These are phyloP conservation scores for Petrocephalus schoutedeni DNA, from an alignment of 2,797 vertebrate genomes.

Conservation along the genomic window DNA sequence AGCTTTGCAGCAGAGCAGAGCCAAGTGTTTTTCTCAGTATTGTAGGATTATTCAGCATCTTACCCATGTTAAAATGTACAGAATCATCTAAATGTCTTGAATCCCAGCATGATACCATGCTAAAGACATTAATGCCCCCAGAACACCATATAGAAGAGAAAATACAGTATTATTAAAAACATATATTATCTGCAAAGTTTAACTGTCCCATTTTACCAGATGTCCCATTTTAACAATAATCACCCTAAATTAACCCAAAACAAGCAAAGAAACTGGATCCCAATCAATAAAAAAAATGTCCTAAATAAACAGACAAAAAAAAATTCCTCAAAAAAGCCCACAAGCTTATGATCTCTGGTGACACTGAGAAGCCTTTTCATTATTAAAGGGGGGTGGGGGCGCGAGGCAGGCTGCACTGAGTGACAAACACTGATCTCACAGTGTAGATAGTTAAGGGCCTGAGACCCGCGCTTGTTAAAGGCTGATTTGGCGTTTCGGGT, in stretches of 20 bases:
- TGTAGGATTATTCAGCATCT: neutral
- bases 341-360: neutral
- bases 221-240: too few species aligned
- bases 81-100: too few species aligned
- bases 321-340: neutral
- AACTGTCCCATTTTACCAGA: too few species aligned
- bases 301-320: neutral
- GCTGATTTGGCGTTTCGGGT: neutral
- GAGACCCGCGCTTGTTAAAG: neutral
- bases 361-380: neutral
- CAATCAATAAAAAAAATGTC: neutral
- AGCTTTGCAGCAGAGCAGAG: neutral
- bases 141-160: too few species aligned
- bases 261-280: neutral
- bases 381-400: neutral
- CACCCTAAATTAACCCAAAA: neutral
- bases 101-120: too few species aligned
- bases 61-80: neutral
- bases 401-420: neutral
- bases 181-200: too few species aligned
- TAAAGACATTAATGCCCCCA: too few species aligned
- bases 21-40: neutral
- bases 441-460: neutral
- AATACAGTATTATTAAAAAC: too few species aligned
- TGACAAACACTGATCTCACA: neutral